phyloP scores from a whole-genome alignment of 2,797 vertebrate genomes.

The Pterois miles region DNA sequence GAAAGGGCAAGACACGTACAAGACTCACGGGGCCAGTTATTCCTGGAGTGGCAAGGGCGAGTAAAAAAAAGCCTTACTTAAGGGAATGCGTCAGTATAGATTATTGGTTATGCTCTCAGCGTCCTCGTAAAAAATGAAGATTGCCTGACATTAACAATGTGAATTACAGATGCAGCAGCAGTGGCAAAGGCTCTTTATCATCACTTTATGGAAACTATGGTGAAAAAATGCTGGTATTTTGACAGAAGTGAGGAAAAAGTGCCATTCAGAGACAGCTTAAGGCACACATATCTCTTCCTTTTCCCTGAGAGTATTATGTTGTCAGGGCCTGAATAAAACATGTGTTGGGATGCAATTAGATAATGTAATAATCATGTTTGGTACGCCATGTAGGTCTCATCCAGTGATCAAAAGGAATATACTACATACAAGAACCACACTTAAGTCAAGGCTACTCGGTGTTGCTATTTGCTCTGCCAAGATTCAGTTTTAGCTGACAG shows the following conservation, averaged over 20 bases:
- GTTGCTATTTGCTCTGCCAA: slow-evolving; percentile 23
- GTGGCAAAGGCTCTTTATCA: slow-evolving; percentile 9
- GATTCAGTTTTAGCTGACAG: slow-evolving; percentile 10
- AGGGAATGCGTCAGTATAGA: slow-evolving; percentile 32
- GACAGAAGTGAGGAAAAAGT: slow-evolving; percentile 35
- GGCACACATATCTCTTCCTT: slow-evolving; percentile 41
- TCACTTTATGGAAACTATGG: not conserved
- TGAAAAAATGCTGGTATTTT: slow-evolving; percentile 20
- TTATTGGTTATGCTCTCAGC: slow-evolving; percentile 48
- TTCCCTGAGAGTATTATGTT: slow-evolving; percentile 55
- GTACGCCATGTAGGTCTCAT: slow-evolving; percentile 50
- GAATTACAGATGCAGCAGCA: slow-evolving; percentile 26
- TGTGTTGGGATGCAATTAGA: slow-evolving; percentile 66
- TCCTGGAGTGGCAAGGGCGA: slow-evolving; percentile 45
- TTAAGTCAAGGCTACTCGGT: slow-evolving; percentile 1
- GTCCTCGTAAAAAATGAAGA: slow-evolving; percentile 41
- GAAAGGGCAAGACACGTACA: slow-evolving; percentile 53
- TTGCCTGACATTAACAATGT: slow-evolving; percentile 39
- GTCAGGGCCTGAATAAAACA: slow-evolving; percentile 67
- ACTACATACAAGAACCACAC: not conserved
- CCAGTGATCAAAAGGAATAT: slow-evolving; percentile 42
- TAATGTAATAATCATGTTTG: slow-evolving; percentile 71
- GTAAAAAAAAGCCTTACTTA: slow-evolving; percentile 15
- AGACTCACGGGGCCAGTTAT: slow-evolving; percentile 55
- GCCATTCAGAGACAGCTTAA: slow-evolving; percentile 46